Percentiles rank a stretch among this genome's conserved stretches.
phyloP scores from a whole-genome alignment of 2,888 invertebrate species.

The Lepeophtheirus nordmannii region DNA sequence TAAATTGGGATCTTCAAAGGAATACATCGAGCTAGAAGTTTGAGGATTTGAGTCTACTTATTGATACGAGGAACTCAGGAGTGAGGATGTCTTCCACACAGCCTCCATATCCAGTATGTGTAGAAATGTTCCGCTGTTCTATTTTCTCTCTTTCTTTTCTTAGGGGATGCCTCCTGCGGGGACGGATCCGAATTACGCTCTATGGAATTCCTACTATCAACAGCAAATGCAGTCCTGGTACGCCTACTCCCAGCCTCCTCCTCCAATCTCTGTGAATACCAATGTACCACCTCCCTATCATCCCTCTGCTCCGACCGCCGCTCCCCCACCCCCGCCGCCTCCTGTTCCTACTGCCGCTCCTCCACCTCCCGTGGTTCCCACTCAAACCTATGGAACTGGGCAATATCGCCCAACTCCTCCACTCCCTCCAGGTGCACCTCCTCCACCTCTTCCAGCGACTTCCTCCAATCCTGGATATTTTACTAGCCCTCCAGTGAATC shows the following conservation, averaged over 20 bases:
- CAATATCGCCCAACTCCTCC: no score
- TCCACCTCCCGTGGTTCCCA: conserved; percentile 30
- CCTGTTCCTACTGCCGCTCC: conserved; percentile 31
- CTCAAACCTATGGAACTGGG: neutral
- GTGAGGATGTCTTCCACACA: no score
- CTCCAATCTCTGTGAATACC: neutral
- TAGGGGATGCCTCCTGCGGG: neutral
- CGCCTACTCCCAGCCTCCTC: neutral
- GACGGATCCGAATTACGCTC: neutral
- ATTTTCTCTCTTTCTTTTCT: no score
- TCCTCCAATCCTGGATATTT: neutral
- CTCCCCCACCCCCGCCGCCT: conserved; percentile 36
- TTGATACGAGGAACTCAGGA: no score
- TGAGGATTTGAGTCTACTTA: no score
- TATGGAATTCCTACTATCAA: neutral
- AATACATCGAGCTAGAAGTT: no score
- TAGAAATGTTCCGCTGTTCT: no score
- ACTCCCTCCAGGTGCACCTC: neutral
- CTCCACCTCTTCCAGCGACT: neutral
- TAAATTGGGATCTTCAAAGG: no score
- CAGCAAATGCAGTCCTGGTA: neutral
- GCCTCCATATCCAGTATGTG: no score
- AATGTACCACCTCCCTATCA: neutral
- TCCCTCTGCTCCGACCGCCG: conserved; percentile 38
- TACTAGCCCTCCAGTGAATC: neutral